Evolutionary conservation across 2,113 vertebrate genomes (phyloP).

Genomic region (Podarcis muralis): DNA sequence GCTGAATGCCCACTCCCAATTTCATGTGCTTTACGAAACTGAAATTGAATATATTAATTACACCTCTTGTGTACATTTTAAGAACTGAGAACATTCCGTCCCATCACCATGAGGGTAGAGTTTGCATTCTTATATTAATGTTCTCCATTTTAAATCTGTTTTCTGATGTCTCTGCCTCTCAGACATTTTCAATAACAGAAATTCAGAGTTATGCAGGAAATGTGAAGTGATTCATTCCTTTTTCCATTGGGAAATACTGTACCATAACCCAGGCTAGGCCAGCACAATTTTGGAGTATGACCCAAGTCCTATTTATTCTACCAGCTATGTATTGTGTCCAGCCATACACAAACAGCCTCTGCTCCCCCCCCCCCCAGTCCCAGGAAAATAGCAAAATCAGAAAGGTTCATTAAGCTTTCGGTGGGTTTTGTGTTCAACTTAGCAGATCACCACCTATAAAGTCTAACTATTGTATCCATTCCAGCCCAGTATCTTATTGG

Average conservation of each 20-base stretch:
- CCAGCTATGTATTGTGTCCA: neutral
- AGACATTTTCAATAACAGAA: neutral
- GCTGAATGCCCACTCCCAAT: neutral
- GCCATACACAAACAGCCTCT: too few relatives aligned
- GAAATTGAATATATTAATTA: neutral
- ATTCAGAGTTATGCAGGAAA: neutral
- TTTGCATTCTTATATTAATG: neutral
- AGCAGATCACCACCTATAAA: neutral
- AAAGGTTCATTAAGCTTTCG: neutral
- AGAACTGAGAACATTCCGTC: neutral
- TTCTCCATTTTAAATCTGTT: neutral
- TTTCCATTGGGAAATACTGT: neutral
- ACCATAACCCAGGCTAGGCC: neutral
- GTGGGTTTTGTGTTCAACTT: neutral
- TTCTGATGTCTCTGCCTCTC: neutral
- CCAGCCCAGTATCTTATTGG: neutral
- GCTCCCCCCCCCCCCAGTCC: neutral
- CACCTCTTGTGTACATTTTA: neutral
- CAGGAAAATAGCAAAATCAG: neutral
- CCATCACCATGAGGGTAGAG: neutral
- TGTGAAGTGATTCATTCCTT: fast-evolving
- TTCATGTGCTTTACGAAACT: fast-evolving
- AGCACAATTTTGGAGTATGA: too few relatives aligned
- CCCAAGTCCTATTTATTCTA: neutral
- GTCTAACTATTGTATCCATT: neutral